Percentiles rank a stretch among this genome's conserved stretches.
These are phyloP conservation scores for Chalcosyrphus nemorum DNA, from an alignment of 2,888 invertebrate genomes.

Conservation along the genomic window DNA sequence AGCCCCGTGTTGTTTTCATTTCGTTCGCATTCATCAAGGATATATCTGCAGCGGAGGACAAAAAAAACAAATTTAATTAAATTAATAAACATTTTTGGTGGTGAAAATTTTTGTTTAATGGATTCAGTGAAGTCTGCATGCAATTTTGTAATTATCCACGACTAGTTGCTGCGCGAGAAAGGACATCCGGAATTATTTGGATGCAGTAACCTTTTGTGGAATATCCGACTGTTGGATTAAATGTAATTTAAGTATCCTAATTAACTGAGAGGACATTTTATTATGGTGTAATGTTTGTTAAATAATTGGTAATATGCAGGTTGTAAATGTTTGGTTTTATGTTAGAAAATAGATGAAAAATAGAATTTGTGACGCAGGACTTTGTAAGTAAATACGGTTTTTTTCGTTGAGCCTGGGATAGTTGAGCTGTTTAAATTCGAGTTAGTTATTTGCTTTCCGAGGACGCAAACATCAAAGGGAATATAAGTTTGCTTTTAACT, in stretches of 20 bases:
- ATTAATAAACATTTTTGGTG: slow-evolving; percentile 54
- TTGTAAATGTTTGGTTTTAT: not conserved
- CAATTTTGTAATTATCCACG: slow-evolving; percentile 3
- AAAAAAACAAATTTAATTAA: slow-evolving; percentile 31
- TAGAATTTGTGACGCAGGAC: not conserved
- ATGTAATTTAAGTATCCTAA: slow-evolving; percentile 27
- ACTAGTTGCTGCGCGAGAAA: slow-evolving; percentile 15
- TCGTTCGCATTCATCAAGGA: slow-evolving; percentile 45
- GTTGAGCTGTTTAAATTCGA: too few species aligned
- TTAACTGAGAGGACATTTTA: slow-evolving; percentile 25
- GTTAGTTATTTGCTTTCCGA: too few species aligned
- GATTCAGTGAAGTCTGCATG: slow-evolving; percentile 21
- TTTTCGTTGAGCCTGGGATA: too few species aligned
- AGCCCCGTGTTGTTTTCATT: not conserved
- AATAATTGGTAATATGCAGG: not conserved
- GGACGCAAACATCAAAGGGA: too few species aligned
- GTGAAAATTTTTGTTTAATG: slow-evolving; percentile 16
- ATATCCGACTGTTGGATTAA: not conserved
- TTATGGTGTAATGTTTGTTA: not conserved
- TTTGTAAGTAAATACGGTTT: not conserved
- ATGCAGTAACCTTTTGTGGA: slow-evolving; percentile 7
- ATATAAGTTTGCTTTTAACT: too few species aligned
- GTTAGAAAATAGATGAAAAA: not conserved
- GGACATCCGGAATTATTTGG: not conserved
- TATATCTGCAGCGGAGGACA: slow-evolving; percentile 1